phyloP scores from a whole-genome alignment of 2,797 vertebrate genomes.

The Lutjanus argentimaculatus region DNA sequence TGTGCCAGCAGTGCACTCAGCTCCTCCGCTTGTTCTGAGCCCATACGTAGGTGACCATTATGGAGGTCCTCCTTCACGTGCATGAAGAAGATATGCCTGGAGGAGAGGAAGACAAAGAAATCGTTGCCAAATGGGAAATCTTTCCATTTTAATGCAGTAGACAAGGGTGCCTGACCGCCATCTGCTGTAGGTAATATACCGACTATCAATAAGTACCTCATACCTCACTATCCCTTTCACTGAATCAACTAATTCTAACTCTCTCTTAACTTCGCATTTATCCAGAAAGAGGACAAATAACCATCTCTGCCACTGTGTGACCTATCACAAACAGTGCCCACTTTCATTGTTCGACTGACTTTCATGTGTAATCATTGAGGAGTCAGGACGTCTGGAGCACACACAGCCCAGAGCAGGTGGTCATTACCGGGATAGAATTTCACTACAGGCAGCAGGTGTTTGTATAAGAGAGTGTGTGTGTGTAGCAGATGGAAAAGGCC shows the following conservation, averaged over 20 bases:
- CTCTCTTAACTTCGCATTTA: neutral
- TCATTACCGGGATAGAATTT: constrained; percentile 24
- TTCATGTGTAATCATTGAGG: constrained; percentile 1
- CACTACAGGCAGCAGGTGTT: constrained; percentile 31
- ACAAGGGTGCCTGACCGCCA: too few species aligned
- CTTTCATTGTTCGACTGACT: neutral
- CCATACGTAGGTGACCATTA: constrained; percentile 93
- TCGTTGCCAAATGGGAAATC: constrained; percentile 3
- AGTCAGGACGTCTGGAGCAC: neutral
- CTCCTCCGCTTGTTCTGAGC: constrained; percentile 92
- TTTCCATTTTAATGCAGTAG: neutral
- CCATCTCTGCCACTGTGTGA: neutral
- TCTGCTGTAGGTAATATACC: too few species aligned
- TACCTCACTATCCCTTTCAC: too few species aligned
- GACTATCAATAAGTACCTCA: too few species aligned
- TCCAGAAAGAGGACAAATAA: neutral
- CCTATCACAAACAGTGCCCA: neutral
- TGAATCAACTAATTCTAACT: too few species aligned
- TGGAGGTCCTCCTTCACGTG: constrained; percentile 97
- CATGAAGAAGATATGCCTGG: constrained; percentile 95
- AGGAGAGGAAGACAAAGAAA: neutral
- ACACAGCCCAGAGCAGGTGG: constrained; percentile 40
- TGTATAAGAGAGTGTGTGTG: neutral
- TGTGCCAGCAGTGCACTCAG: constrained; percentile 95
- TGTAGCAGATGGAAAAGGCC: constrained; percentile 8